phyloP scores from a whole-genome alignment of 2,797 vertebrate genomes.

The Paguma larvata region DNA sequence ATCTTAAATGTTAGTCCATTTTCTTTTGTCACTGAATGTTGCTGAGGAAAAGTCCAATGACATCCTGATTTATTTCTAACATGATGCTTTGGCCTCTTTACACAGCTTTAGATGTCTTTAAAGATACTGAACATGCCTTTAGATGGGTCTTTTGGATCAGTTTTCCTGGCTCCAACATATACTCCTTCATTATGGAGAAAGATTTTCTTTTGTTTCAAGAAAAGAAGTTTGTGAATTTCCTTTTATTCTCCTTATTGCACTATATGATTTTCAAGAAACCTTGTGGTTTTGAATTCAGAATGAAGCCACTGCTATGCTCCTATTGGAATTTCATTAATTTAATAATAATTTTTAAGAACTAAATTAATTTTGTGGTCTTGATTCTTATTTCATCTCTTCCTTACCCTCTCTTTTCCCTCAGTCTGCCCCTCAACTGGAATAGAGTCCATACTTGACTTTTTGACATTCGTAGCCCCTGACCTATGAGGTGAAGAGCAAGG shows the following conservation, averaged over 20 bases:
- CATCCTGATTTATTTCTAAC: background rate
- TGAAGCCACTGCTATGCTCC: background rate
- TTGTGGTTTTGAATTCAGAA: background rate
- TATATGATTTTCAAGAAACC: background rate
- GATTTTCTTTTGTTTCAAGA: background rate
- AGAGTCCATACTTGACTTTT: background rate
- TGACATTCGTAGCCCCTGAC: background rate
- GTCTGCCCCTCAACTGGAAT: background rate
- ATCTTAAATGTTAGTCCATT: background rate
- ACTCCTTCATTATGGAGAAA: background rate
- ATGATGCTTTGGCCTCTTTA: background rate
- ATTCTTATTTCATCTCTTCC: background rate
- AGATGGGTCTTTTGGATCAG: background rate
- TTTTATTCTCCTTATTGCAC: background rate
- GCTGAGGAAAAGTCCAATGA: no score
- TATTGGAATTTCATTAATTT: background rate
- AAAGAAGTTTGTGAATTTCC: background rate
- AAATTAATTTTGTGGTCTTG: background rate
- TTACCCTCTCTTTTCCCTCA: background rate
- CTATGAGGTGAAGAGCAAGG: background rate
- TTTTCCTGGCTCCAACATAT: background rate
- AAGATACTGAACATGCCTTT: background rate
- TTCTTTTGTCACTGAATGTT: background rate
- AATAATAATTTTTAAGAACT: background rate
- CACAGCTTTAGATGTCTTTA: background rate